Base-by-base conservation (phyloP, 1,140 invertebrate species). In the Pissodes strobi region DNA sequence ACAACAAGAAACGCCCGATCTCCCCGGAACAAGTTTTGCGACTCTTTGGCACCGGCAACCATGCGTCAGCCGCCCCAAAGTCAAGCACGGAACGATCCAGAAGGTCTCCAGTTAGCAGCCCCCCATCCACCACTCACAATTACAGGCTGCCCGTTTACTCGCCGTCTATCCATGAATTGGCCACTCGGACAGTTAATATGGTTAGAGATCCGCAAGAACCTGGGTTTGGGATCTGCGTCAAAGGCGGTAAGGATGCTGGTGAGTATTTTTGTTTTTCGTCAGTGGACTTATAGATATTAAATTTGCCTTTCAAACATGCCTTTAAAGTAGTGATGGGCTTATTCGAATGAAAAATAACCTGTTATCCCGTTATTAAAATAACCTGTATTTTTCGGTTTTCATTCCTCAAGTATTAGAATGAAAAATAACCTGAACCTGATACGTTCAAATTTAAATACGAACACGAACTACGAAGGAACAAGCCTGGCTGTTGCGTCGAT, bases 191-290 rank as follows among this genome's bases (percentile, higher is more conserved):
- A 59, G 88, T 93, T 72, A 91, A 86, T 72, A 93, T 93, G 90
- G 87, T 88, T 51, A 81, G 90, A 49, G 90, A 90, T 74, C 86
- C 86, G 4, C 85, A 88, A 43, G 89, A 91, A 23, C 90, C 91
- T 77, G 91, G 91, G 51, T 93, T 93, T 78, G 91, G 91, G 53
- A 93, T 93, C 66, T 93, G 90, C 80, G 90, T 93, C 71, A 93
- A 93, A 79, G 91, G 91, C 71, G 91, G 91, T 49, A 91, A 92
- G 80, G 90, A 93, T 78, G 87, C 90, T 76, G 90, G 90, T 92
- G 74, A 69, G 64, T 48, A 45, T 37, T 9, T 49, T 39, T 12
- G n/a, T n/a, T n/a, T n/a, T n/a, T n/a, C n/a, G n/a, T n/a, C 0
- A 15, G 10, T 13, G 21, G n/a, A 1, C 51, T 1, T n/a, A n/a